Evolutionary conservation across 2,113 vertebrate genomes (phyloP).

Genomic region (Aphelocoma coerulescens): DNA sequence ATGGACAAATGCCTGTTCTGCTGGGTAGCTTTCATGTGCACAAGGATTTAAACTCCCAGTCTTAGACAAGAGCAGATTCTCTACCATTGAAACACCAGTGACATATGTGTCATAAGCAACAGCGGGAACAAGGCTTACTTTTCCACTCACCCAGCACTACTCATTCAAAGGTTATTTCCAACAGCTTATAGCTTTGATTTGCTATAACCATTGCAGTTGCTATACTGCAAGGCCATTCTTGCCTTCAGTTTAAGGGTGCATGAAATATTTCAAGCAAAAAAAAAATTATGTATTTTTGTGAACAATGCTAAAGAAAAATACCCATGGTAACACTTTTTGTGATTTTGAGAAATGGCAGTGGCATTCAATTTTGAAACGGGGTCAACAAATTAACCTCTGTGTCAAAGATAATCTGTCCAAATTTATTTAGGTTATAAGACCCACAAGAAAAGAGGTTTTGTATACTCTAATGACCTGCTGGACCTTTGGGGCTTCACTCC

Average conservation of each 20-base stretch:
- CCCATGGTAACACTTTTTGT: neutral
- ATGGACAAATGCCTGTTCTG: slow-evolving; percentile 52
- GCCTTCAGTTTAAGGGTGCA: neutral
- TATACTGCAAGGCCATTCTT: neutral
- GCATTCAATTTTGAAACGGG: neutral
- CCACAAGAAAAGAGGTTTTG: slow-evolving; percentile 40
- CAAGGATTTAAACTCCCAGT: slow-evolving; percentile 7
- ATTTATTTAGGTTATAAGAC: slow-evolving; percentile 42
- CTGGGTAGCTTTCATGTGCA: slow-evolving; percentile 1
- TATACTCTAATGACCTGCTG: slow-evolving; percentile 20
- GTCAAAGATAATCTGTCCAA: slow-evolving; percentile 45
- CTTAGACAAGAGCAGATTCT: slow-evolving; percentile 14
- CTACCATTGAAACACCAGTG: neutral
- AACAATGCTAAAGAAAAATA: neutral
- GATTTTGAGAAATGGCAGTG: neutral
- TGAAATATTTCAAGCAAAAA: neutral
- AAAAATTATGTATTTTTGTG: neutral
- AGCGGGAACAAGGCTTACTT: neutral
- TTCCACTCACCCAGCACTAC: neutral
- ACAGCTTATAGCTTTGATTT: neutral
- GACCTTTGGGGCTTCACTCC: slow-evolving; percentile 29
- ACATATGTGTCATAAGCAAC: neutral
- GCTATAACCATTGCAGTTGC: neutral
- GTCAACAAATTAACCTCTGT: slow-evolving; percentile 50
- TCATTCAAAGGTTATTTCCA: neutral